phyloP scores from a whole-genome alignment of 2,113 vertebrate species.

The Hypanus sabinus region DNA sequence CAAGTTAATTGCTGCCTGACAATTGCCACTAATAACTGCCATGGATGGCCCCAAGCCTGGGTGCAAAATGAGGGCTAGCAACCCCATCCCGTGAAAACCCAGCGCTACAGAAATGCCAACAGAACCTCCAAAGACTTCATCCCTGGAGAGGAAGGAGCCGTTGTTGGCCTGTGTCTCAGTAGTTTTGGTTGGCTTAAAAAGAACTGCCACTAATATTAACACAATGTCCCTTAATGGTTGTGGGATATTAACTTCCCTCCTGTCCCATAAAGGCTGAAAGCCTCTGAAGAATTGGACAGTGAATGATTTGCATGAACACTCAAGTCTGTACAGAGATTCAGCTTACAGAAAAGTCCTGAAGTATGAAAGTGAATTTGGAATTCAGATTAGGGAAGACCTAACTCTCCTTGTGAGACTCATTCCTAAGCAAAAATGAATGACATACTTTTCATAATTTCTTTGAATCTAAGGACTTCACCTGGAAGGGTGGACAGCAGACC shows the following conservation, averaged over 20 bases:
- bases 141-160: too few species aligned
- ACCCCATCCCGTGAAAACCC: too few species aligned
- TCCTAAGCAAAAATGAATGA: neutral
- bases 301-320: neutral
- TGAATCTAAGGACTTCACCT: neutral
- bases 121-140: too few species aligned
- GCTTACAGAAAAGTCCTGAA: neutral
- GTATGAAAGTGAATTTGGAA: neutral
- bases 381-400: neutral
- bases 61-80: too few species aligned
- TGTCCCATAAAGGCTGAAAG: neutral
- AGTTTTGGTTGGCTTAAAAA: too few species aligned
- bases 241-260: neutral
- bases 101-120: too few species aligned
- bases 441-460: neutral
- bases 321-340: neutral
- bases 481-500: neutral
- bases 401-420: neutral
- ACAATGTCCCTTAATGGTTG: neutral
- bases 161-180: too few species aligned
- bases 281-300: neutral
- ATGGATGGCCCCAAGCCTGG: too few species aligned
- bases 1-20: neutral
- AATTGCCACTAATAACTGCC: too few species aligned
- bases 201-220: neutral